Evolutionary conservation across 1,140 invertebrate species (phyloP), one percentile per base, ranked within the genome.

Genomic region (Stegodyphus mimosarum): DNA sequence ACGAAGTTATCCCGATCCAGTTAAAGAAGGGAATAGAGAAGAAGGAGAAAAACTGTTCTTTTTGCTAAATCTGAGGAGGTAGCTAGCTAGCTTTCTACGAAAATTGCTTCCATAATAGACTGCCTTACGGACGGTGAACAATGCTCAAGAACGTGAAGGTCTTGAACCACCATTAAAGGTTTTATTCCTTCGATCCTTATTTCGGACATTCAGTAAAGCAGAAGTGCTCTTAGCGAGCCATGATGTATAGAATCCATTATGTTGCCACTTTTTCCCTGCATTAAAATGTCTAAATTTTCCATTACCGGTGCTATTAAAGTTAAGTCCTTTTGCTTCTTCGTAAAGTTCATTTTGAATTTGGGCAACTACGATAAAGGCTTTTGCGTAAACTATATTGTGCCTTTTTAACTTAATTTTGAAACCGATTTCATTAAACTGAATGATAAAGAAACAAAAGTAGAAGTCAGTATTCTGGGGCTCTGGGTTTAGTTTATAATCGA

Each of bases 21-120:
- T 79, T 79, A 79, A 79, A 79, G 77, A 79, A 64, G 77, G 70
- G 50, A 67, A 77, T 49, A 67, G 70, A 79, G 10, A 15, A 17
- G 67, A 51, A 50, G 66, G 33, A 33, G 53, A 70, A 51, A 69
- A 79, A 79, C 69, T 13, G 64, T 51, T 70, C 77, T 70, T 79
- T 79, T 70, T 48, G 50, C 67, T 67, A 70, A 79, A 70, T 70
- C 67, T 60, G 51, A 67, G 77, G 51, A 79, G 33, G 33, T 33
- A 33, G 33, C 33, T 33, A 33, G 77, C 77, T 79, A 70, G 77
- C 77, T 70, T 79, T 70, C 77, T 53, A 33, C 66, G 77, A 70
- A 79, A 79, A 79, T 79, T 79, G 77, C 77, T 79, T 79, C 70
- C 70, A 79, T 79, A 79, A 79, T 79, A 79, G 77, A 70, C 77